These are phyloP conservation scores for Heliconius hewitsoni DNA, from an alignment of 1,140 invertebrate genomes.

Conservation along the genomic window DNA sequence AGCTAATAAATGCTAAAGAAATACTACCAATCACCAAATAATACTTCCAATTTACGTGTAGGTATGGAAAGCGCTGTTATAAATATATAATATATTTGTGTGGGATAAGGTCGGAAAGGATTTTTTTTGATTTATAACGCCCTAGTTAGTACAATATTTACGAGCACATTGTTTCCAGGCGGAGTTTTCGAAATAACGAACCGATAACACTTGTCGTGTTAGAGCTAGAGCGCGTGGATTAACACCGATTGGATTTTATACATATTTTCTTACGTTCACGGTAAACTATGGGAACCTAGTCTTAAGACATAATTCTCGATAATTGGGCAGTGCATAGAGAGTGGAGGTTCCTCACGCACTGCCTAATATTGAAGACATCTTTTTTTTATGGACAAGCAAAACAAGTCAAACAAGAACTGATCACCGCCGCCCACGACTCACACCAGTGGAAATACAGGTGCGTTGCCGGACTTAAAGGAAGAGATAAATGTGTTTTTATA, in stretches of 20 bases:
- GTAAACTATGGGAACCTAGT: too few species aligned
- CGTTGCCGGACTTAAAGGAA: too few species aligned
- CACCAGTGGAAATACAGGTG: too few species aligned
- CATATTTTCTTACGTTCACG: too few species aligned
- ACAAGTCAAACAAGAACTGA: too few species aligned
- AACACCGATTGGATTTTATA: slow-evolving; percentile 10
- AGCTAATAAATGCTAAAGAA: background rate
- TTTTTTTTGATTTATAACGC: slow-evolving; percentile 6
- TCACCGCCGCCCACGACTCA: too few species aligned
- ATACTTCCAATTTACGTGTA: background rate
- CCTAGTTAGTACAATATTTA: slow-evolving; percentile 44
- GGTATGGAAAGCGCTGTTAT: background rate
- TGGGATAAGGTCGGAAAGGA: background rate
- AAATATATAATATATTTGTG: background rate
- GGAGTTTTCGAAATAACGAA: slow-evolving; percentile 46
- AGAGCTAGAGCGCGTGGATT: slow-evolving; percentile 24
- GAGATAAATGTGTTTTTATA: too few species aligned
- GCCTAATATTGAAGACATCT: too few species aligned
- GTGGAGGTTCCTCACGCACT: too few species aligned
- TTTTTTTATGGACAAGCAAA: too few species aligned
- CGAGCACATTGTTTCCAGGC: slow-evolving; percentile 48
- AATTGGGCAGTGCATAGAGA: too few species aligned
- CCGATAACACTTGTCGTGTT: slow-evolving; percentile 41
- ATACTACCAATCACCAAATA: background rate
- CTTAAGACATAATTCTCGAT: too few species aligned